Conservation (phyloP, 2,797 vertebrate genomes). For the Falco rusticolus region DNA sequence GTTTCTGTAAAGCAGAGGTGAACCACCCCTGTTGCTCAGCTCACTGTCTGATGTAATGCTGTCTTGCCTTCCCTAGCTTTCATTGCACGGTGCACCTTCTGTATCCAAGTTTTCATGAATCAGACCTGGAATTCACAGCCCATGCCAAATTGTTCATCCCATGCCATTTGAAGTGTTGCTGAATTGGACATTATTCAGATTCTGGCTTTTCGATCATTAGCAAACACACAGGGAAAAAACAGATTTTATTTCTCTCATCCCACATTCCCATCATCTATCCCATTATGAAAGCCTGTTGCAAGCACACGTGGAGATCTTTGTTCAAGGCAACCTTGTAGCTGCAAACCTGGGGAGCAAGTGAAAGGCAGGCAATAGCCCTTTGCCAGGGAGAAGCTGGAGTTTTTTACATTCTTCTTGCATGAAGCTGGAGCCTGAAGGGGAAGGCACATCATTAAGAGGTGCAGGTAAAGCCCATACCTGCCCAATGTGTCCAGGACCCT, state of each 20-base stretch:
- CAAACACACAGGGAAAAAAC: neutral
- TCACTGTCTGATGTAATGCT: neutral
- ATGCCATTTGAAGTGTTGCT: neutral
- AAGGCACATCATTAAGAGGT: neutral
- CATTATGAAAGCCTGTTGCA: neutral
- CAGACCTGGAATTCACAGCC: constrained; percentile 7
- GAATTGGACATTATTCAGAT: neutral
- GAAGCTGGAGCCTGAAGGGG: neutral
- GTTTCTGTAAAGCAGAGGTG: neutral
- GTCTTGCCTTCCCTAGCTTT: neutral
- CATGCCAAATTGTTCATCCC: neutral
- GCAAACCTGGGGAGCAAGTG: neutral
- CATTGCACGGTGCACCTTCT: neutral
- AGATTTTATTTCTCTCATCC: neutral
- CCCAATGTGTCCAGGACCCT: neutral
- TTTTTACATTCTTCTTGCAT: neutral
- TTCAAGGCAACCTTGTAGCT: neutral
- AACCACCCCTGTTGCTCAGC: neutral
- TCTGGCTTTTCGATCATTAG: neutral
- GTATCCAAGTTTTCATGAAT: neutral
- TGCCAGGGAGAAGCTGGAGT: neutral
- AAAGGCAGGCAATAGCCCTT: neutral
- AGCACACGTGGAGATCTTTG: neutral
- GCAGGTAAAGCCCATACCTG: neutral
- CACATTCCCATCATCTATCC: neutral